Conservation (phyloP, 2,888 invertebrate genomes). For the Thymelicus acteon region DNA sequence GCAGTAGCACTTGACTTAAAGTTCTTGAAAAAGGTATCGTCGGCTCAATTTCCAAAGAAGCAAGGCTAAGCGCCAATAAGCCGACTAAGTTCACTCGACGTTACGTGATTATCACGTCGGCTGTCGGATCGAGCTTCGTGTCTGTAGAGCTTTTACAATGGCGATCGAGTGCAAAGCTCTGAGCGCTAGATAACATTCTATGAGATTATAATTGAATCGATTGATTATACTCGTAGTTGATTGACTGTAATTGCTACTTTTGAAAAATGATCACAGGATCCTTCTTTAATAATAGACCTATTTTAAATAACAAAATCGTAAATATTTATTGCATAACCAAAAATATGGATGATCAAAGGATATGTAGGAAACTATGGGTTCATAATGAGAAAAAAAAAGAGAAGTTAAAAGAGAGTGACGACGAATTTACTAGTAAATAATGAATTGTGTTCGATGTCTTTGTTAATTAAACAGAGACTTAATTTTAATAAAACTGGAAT, state of each 20-base stretch:
- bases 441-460: conserved; percentile 14
- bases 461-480: conserved; percentile 35
- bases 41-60: conserved; percentile 2
- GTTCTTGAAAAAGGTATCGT: not conserved
- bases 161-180: conserved; percentile 7
- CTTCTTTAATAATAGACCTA: too few relatives aligned
- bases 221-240: not conserved
- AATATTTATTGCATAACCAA: too few relatives aligned
- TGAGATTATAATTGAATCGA: conserved; percentile 27
- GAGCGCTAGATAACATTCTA: conserved; percentile 46
- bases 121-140: conserved; percentile 24
- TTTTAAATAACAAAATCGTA: too few relatives aligned
- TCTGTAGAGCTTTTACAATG: conserved; percentile 12
- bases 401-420: not conserved
- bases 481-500: conserved; percentile 36
- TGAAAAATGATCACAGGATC: not conserved
- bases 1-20: not conserved
- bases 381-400: not conserved
- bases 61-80: conserved; percentile 9
- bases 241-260: not conserved
- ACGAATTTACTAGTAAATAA: conserved; percentile 34
- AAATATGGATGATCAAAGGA: too few relatives aligned
- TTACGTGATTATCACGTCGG: conserved; percentile 24
- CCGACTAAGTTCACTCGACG: conserved; percentile 8
- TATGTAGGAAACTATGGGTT: not conserved